Base-by-base conservation (phyloP, 2,797 vertebrate species). In the Acanthurus tractus region DNA sequence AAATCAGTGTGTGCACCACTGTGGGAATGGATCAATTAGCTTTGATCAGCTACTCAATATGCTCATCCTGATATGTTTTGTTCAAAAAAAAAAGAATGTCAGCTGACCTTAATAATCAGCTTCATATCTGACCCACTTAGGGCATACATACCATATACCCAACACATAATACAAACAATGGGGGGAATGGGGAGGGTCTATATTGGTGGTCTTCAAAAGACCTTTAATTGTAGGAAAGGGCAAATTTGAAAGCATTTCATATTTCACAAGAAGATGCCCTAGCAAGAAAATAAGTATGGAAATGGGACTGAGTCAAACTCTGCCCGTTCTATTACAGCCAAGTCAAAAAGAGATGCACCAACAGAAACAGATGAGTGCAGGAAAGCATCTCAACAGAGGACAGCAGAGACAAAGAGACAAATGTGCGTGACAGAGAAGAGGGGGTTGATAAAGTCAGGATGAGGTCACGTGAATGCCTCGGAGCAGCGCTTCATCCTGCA, bases 391-490 rank as follows among this genome's bases (percentile, higher is more conserved):
- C 54, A 18, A 49, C 69, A 65, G 9, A 42, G 48, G 29, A 50
- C 17, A 38, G 45, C 29, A 29, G 22, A 42, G 57, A 70, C 72
- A 70, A 62, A 62, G 71, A 63, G 81, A 53, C 15, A 13, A 79
- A 69, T 72, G 76, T 80, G 79, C n/a, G 70, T 78, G 76, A 82
- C 64, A 74, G 69, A 55, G 63, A 42, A 59, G 40, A 23, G 53
- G 22, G 48, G 46, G 12, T 44, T 3, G 25, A 59, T 23, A 13
- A 68, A 76, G 68, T 70, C 58, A 63, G n/a, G 67, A 42, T 11
- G 58, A 66, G 82, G 72, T 79, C 82, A 78, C 71, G 71, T 69
- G 76, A 81, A 85, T 8, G 75, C 56, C 49, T 76, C 14, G 6
- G 9, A 64, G 69, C 23, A 3, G 17, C 54, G 44, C 17, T 64